Conservation (phyloP, 1,140 invertebrate species). For the Cotesia glomerata region DNA sequence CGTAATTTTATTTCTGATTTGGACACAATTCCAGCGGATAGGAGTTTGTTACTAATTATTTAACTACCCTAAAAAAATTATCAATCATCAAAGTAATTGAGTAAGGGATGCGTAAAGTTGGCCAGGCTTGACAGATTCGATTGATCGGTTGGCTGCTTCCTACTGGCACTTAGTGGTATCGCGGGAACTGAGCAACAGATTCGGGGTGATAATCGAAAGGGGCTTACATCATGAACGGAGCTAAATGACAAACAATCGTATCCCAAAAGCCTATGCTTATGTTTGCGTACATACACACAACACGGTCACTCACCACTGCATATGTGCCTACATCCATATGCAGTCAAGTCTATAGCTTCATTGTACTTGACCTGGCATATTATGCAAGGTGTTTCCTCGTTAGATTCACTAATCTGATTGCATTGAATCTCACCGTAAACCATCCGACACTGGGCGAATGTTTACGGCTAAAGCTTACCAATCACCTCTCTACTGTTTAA, state of each 20-base stretch:
- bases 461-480: too few species aligned
- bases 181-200: not conserved
- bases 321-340: too few species aligned
- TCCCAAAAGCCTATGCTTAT: not conserved
- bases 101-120: not conserved
- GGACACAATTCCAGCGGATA: too few species aligned
- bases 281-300: not conserved
- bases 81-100: not conserved
- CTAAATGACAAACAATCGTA: slow-evolving; percentile 1
- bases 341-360: not conserved
- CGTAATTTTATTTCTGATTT: slow-evolving; percentile 6
- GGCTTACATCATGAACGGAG: not conserved
- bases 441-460: too few species aligned
- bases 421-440: slow-evolving; percentile 1
- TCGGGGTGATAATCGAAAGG: not conserved
- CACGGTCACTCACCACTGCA: not conserved
- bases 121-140: slow-evolving; percentile 5
- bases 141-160: slow-evolving; percentile 13
- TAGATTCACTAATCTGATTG: not conserved
- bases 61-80: slow-evolving; percentile 13
- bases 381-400: slow-evolving; percentile 1
- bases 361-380: slow-evolving; percentile 12
- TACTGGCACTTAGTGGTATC: not conserved
- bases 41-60: not conserved
- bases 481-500: too few species aligned